These are phyloP conservation scores for Coleophora flavipennella DNA, from an alignment of 2,888 invertebrate genomes.

Conservation along the genomic window DNA sequence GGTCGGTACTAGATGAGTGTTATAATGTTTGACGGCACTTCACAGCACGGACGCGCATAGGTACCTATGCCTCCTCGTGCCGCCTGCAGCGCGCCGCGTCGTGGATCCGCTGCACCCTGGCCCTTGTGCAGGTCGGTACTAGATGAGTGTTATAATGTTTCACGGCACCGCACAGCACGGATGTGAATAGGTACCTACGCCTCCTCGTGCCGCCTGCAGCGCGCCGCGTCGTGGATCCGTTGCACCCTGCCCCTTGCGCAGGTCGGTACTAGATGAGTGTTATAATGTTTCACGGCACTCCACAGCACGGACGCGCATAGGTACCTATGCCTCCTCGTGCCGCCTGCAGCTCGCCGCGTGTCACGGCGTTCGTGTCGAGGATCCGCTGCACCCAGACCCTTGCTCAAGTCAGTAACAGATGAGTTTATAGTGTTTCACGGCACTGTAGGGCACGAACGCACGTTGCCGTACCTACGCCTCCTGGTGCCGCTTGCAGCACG, in stretches of 20 bases:
- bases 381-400: conserved; percentile 79
- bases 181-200: conserved; percentile 79
- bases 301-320: conserved; percentile 82
- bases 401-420: conserved; percentile 72
- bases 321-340: conserved; percentile 84
- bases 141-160: no score
- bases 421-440: no score
- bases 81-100: conserved; percentile 82
- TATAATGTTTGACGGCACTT: no score
- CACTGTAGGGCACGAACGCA: conserved; percentile 82
- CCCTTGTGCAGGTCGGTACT: conserved; percentile 69
- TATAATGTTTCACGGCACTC: no score
- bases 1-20: no score
- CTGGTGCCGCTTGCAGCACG: conserved; percentile 88
- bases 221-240: conserved; percentile 81
- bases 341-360: conserved; percentile 85
- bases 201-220: conserved; percentile 86
- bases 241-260: conserved; percentile 78
- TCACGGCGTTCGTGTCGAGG: conserved; percentile 79
- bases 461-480: conserved; percentile 82
- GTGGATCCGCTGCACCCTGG: conserved; percentile 82
- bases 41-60: conserved; percentile 82
- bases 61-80: conserved; percentile 84
- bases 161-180: conserved; percentile 80
- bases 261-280: no score